Conservation (phyloP, 2,888 invertebrate species). For the Hemaris fuciformis region DNA sequence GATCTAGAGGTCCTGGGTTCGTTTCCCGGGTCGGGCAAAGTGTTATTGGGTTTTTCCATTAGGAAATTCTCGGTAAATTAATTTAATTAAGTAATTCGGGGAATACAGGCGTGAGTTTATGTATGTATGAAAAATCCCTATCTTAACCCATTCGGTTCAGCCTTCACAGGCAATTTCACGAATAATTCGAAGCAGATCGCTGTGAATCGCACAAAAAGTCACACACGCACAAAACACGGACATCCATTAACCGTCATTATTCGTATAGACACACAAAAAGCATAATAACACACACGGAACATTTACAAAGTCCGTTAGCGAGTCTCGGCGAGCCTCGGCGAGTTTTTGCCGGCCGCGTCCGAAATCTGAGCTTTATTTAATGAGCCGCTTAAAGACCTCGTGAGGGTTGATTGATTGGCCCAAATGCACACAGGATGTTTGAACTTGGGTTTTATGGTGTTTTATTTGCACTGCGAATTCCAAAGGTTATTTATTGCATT, state of each 20-base stretch:
- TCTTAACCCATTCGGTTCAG: not conserved
- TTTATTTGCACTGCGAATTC: not conserved
- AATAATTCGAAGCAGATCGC: not conserved
- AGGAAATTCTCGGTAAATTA: too few species aligned
- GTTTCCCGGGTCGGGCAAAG: too few species aligned
- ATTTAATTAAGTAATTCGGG: too few species aligned
- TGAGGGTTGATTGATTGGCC: slow-evolving; percentile 1
- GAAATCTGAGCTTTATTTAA: not conserved
- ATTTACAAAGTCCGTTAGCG: not conserved
- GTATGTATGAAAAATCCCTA: too few species aligned
- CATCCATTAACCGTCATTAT: not conserved
- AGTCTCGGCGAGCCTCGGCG: not conserved
- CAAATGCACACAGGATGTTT: not conserved
- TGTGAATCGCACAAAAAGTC: not conserved
- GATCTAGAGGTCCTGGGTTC: too few species aligned
- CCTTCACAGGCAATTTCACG: not conserved
- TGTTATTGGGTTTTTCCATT: too few species aligned
- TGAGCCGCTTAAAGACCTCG: not conserved
- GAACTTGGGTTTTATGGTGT: not conserved
- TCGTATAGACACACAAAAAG: not conserved
- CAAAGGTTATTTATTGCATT: not conserved
- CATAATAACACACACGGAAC: not conserved
- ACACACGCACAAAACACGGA: not conserved
- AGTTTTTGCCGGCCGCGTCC: not conserved
- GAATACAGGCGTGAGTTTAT: too few species aligned